These are phyloP conservation scores for Mythimna albipuncta DNA, from an alignment of 2,888 invertebrate genomes.

Conservation along the genomic window DNA sequence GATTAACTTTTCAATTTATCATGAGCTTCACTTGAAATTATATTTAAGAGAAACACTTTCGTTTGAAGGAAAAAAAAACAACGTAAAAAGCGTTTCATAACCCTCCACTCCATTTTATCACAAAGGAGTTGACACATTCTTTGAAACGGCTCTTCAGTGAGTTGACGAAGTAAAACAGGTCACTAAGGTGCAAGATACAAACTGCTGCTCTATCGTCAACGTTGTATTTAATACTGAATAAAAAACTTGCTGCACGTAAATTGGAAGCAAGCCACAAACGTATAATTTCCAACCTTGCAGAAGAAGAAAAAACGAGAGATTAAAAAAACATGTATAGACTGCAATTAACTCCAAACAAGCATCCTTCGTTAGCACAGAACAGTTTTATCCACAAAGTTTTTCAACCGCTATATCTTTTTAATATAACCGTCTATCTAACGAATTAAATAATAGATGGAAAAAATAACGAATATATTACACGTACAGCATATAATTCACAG, in stretches of 20 bases:
- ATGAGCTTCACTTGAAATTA: slow-evolving; percentile 8
- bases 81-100: slow-evolving; percentile 9
- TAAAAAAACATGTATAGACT: slow-evolving; percentile 48
- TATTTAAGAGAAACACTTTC: slow-evolving; percentile 9
- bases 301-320: slow-evolving; percentile 37
- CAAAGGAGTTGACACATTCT: slow-evolving; percentile 52
- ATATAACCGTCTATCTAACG: slow-evolving; percentile 72
- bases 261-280: slow-evolving; percentile 37
- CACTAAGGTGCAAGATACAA: slow-evolving; percentile 41
- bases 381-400: slow-evolving; percentile 44
- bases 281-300: slow-evolving; percentile 49
- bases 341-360: slow-evolving; percentile 60
- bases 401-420: slow-evolving; percentile 52
- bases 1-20: slow-evolving; percentile 20
- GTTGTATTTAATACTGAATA: slow-evolving; percentile 30
- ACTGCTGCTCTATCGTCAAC: slow-evolving; percentile 31
- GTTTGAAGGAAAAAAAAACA: not conserved
- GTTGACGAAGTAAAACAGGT: slow-evolving; percentile 57
- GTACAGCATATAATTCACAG: slow-evolving; percentile 86
- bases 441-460: slow-evolving; percentile 74
- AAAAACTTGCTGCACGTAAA: slow-evolving; percentile 37
- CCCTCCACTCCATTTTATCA: slow-evolving; percentile 26
- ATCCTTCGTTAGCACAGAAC: slow-evolving; percentile 57
- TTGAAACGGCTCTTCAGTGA: slow-evolving; percentile 45
- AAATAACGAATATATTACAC: slow-evolving; percentile 77